Conservation (phyloP, 1,140 invertebrate species). For the Ruditapes philippinarum region DNA sequence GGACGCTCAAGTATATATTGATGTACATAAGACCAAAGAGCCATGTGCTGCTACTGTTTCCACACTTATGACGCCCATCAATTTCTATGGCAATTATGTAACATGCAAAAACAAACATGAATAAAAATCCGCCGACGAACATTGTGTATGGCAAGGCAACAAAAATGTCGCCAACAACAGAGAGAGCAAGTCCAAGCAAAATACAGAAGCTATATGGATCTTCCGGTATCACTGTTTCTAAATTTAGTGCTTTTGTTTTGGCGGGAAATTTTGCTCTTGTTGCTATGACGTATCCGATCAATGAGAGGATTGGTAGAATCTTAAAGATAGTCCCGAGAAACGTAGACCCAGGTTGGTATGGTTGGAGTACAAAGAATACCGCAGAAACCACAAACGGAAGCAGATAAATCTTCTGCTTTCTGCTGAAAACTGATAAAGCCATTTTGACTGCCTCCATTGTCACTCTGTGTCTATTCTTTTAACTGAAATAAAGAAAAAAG, state of each 20-base stretch:
- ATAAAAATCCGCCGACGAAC: slow-evolving; percentile 70
- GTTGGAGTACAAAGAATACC: slow-evolving; percentile 47
- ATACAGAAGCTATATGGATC: slow-evolving; percentile 42
- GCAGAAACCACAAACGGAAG: slow-evolving; percentile 51
- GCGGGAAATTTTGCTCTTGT: slow-evolving; percentile 41
- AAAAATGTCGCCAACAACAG: slow-evolving; percentile 67
- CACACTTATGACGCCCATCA: slow-evolving; percentile 34
- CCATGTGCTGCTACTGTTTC: slow-evolving; percentile 6
- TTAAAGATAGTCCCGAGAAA: slow-evolving; percentile 66
- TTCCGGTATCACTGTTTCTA: slow-evolving; percentile 43
- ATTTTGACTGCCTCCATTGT: slow-evolving; percentile 45
- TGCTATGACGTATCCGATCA: slow-evolving; percentile 51
- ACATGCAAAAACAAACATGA: slow-evolving; percentile 64
- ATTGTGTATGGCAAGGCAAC: slow-evolving; percentile 61
- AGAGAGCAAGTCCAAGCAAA: slow-evolving; percentile 62
- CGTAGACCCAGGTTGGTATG: slow-evolving; percentile 61
- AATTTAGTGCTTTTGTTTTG: slow-evolving; percentile 13
- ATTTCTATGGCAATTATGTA: slow-evolving; percentile 65
- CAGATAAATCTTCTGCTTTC: slow-evolving; percentile 37
- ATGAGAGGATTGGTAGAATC: slow-evolving; percentile 65
- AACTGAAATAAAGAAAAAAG: neutral
- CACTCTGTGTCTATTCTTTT: neutral
- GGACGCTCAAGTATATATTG: slow-evolving; percentile 63
- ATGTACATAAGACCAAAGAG: slow-evolving; percentile 54
- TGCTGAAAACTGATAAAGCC: slow-evolving; percentile 39